Base-by-base conservation (phyloP, 2,888 invertebrate genomes). In the Eremobia ochroleuca region DNA sequence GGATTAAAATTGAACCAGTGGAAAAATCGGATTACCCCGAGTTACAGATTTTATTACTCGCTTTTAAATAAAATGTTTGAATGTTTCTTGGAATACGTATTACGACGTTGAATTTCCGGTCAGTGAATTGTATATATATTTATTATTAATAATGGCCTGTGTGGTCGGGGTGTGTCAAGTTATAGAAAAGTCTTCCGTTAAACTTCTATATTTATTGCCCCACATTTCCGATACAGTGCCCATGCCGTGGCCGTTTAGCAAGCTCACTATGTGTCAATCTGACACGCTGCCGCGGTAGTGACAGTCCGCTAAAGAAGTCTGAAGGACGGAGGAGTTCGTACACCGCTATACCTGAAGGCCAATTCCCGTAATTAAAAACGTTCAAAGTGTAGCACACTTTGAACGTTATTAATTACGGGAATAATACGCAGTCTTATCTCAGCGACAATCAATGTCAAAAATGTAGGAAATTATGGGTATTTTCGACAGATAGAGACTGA, bases 1-100 rank as follows among this genome's bases (percentile, higher is more conserved):
- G 81, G 77, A 87, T 86, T 87, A 86, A 81, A 86, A 77, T 77
- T 82, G 82, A 87, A 81, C 85, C 64, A 34, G 64, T 70, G 69
- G 75, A 81, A 84, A 77, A 84, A 64, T 70, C 40, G 66, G 81
- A 84, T 84, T 84, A 76, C 52, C 55, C 46, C 15, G 15, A 71
- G 68, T 73, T 62, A 79, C 62, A 73, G 70, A 82, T 76, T 77
- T 83, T 61, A 25, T 43, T 59, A 68, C 61, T 72, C 52, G 31
- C 25, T 66, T 74, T 65, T 25, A 43, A 76, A 73, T 76, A 8
- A 49, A 74, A 75, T 75, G 40, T 79, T 79, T 49, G 15, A 74
- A 61, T 69, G 2, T 74, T 71, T 52, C 55, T 72, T 46, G 13
- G 11, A 43, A 68, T 58, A 58, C 61, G 25, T 68, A n/a, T 68